Percentiles rank a stretch among this genome's conserved stretches.
phyloP scores from a whole-genome alignment of 2,888 invertebrate species.

The Ectropis crepuscularia region DNA sequence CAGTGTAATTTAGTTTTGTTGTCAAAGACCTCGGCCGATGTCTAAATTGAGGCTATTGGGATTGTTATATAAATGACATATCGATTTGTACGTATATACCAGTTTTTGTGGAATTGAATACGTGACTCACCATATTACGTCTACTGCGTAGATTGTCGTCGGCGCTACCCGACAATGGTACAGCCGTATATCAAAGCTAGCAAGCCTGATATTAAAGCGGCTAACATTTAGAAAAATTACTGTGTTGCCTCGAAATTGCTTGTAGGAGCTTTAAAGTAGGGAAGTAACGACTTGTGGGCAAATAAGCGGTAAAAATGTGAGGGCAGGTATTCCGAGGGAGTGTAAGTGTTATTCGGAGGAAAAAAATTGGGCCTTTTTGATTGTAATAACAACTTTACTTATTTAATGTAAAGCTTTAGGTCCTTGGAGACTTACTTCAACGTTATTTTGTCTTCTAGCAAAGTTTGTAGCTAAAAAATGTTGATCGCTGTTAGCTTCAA shows the following conservation, averaged over 20 bases:
- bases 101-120: neutral
- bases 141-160: neutral
- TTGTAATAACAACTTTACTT: neutral
- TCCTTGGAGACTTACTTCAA: too few relatives aligned
- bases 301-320: slow-evolving; percentile 27
- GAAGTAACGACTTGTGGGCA: slow-evolving; percentile 37
- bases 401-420: neutral
- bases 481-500: too few relatives aligned
- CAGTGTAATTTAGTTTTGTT: too few relatives aligned
- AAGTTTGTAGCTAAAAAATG: neutral
- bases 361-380: slow-evolving; percentile 19
- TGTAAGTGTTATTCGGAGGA: slow-evolving; percentile 18
- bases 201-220: slow-evolving; percentile 56
- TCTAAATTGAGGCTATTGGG: too few relatives aligned
- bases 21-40: too few relatives aligned
- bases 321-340: slow-evolving; percentile 12
- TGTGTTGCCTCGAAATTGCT: slow-evolving; percentile 48
- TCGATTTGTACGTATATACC: too few relatives aligned
- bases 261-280: slow-evolving; percentile 42
- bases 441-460: neutral
- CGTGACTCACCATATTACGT: neutral
- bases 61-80: too few relatives aligned
- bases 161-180: slow-evolving; percentile 48
- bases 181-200: slow-evolving; percentile 55
- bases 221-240: slow-evolving; percentile 55